These are phyloP conservation scores for Hoplodrina blanda DNA, from an alignment of 2,888 invertebrate species.

Conservation along the genomic window DNA sequence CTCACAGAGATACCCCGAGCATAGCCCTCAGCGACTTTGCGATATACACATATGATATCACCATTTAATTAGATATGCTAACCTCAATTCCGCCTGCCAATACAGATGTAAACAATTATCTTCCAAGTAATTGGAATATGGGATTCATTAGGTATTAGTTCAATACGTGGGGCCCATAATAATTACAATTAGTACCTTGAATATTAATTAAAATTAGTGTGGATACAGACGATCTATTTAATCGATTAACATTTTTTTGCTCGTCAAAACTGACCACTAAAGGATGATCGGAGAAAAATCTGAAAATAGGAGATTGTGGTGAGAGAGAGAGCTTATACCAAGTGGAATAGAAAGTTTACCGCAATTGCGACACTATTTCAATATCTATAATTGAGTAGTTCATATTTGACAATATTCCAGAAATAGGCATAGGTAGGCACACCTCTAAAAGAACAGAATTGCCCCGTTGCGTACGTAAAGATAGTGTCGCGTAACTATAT, in stretches of 20 bases:
- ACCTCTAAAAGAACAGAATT: no score
- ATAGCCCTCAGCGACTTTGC: no score
- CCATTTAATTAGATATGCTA: slow-evolving; percentile 9
- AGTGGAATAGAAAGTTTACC: no score
- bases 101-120: slow-evolving; percentile 20
- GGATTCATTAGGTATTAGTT: slow-evolving; percentile 18
- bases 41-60: not conserved
- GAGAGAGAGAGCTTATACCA: not conserved
- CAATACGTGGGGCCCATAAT: slow-evolving; percentile 13
- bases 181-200: not conserved
- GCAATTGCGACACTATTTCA: no score
- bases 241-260: slow-evolving; percentile 32
- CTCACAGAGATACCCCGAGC: no score
- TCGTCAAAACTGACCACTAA: slow-evolving; percentile 27
- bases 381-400: no score
- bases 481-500: no score
- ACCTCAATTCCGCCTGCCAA: slow-evolving; percentile 16
- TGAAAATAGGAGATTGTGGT: slow-evolving; percentile 18
- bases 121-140: slow-evolving; percentile 21
- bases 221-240: not conserved
- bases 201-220: slow-evolving; percentile 12
- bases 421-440: no score
- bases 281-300: slow-evolving; percentile 30
- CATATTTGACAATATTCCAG: no score
- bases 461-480: no score